A percentile compares a stretch with the other conserved stretches of the same genome.
Conservation (phyloP, 2,888 invertebrate genomes). For the Chloromyia formosa region DNA sequence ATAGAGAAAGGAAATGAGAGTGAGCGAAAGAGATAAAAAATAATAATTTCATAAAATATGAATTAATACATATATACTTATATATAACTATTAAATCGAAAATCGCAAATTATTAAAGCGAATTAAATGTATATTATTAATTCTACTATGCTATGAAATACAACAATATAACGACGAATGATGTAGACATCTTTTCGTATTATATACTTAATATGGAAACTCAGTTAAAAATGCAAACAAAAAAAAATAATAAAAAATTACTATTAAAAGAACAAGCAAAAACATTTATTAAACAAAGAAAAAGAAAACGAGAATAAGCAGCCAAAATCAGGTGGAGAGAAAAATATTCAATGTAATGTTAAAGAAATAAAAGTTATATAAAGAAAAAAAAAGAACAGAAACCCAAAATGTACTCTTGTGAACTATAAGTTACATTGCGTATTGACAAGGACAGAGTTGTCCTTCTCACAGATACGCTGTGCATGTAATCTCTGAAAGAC, state of each 20-base stretch:
- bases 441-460: no score
- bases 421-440: no score
- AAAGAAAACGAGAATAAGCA: no score
- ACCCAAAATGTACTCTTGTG: no score
- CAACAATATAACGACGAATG: conserved; percentile 29
- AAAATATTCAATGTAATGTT: conserved; percentile 1
- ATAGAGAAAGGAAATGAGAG: conserved; percentile 7
- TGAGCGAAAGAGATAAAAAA: background rate
- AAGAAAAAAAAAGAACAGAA: no score
- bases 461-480: no score
- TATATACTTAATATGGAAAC: conserved; percentile 31
- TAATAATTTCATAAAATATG: conserved; percentile 18
- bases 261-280: background rate
- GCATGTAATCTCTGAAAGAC: no score
- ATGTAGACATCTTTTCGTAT: conserved; percentile 36
- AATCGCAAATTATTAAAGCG: conserved; percentile 29
- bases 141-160: conserved; percentile 35
- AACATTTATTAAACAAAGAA: background rate
- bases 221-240: background rate
- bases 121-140: conserved; percentile 39
- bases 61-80: conserved; percentile 40
- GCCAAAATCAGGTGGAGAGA: background rate
- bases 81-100: conserved; percentile 34
- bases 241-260: background rate
- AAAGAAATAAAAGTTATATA: background rate